These are phyloP conservation scores for Pterocles gutturalis DNA, from an alignment of 2,113 vertebrate species.

Conservation along the genomic window DNA sequence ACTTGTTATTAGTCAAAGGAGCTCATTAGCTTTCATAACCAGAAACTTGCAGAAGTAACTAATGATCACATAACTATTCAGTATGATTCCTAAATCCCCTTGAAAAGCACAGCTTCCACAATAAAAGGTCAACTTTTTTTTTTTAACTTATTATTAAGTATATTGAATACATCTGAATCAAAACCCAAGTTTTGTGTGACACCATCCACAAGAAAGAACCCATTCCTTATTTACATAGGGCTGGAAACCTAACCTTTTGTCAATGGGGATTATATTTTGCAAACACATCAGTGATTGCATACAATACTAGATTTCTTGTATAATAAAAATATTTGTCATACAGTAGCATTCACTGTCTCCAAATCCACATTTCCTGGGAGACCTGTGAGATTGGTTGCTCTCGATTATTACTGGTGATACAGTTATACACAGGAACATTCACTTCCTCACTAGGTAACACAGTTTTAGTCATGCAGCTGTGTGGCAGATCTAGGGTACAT, in stretches of 20 bases:
- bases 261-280: neutral
- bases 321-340: neutral
- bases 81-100: neutral
- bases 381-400: neutral
- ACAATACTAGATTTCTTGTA: neutral
- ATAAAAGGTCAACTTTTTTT: neutral
- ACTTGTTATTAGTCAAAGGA: neutral
- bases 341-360: neutral
- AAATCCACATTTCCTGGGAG: neutral
- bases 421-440: neutral
- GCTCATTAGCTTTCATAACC: neutral
- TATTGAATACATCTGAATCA: neutral
- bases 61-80: neutral
- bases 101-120: neutral
- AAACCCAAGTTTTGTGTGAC: neutral
- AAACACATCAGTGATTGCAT: neutral
- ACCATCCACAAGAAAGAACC: neutral
- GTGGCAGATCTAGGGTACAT: neutral
- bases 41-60: neutral
- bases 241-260: neutral
- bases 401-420: neutral
- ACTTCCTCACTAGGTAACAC: neutral
- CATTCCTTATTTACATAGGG: neutral
- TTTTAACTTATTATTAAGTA: neutral
- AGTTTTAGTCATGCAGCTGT: neutral